Conservation (phyloP, 1,140 invertebrate genomes). For the Anadara kagoshimensis region DNA sequence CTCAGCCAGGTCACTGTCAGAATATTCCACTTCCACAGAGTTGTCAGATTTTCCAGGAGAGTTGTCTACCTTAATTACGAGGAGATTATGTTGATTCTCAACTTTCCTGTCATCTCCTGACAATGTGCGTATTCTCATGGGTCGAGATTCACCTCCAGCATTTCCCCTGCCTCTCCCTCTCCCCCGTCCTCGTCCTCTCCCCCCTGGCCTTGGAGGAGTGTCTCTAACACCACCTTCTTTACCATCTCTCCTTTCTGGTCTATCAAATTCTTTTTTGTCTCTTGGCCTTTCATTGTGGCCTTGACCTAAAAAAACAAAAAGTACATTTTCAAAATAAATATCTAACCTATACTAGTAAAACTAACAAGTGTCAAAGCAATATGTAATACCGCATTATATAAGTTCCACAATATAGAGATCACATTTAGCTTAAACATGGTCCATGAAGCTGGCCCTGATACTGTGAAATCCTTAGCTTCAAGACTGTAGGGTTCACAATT, state of each 20-base stretch:
- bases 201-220: slow-evolving; percentile 33
- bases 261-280: background rate
- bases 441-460: too few species aligned
- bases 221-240: slow-evolving; percentile 19
- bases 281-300: background rate
- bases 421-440: too few species aligned
- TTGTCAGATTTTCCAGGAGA: slow-evolving; percentile 49
- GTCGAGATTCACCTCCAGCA: slow-evolving; percentile 23
- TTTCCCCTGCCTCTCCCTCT: slow-evolving; percentile 51
- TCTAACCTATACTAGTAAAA: too few species aligned
- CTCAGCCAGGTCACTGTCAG: slow-evolving; percentile 34
- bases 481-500: too few species aligned
- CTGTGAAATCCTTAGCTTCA: too few species aligned
- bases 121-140: slow-evolving; percentile 41
- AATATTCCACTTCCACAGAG: slow-evolving; percentile 62
- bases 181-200: slow-evolving; percentile 55
- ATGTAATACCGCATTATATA: too few species aligned
- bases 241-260: slow-evolving; percentile 7
- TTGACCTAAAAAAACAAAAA: background rate
- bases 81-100: slow-evolving; percentile 56
- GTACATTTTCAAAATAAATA: too few species aligned
- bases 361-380: too few species aligned
- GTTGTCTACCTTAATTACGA: slow-evolving; percentile 64
- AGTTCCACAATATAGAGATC: too few species aligned
- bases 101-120: slow-evolving; percentile 59